These are phyloP conservation scores for Alligator sinensis DNA, from an alignment of 2,113 vertebrate species.

Conservation along the genomic window DNA sequence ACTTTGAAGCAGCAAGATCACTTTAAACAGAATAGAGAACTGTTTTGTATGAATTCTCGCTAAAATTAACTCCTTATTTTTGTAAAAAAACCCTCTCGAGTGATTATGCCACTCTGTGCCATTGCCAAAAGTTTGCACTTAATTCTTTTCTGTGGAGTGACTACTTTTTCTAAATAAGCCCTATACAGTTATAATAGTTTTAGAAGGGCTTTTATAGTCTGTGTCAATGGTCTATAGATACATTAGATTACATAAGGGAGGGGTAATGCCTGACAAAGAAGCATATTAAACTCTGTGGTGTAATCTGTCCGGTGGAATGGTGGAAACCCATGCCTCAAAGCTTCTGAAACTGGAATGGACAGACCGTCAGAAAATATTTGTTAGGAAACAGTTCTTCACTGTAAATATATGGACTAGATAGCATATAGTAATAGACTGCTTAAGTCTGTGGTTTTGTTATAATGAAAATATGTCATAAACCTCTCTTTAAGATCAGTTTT, in stretches of 20 bases:
- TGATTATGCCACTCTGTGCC: background rate
- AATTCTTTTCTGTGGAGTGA: background rate
- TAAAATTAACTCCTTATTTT: conserved; percentile 49
- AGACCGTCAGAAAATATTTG: background rate
- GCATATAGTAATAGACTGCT: background rate
- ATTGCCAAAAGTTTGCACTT: conserved; percentile 40
- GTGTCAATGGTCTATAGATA: background rate
- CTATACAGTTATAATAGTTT: background rate
- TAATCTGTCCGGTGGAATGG: background rate
- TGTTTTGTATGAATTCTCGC: conserved; percentile 3
- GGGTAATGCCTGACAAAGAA: background rate
- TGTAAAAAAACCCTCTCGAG: conserved; percentile 8
- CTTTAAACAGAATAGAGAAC: conserved; percentile 41
- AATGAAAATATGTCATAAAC: background rate
- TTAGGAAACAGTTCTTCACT: background rate
- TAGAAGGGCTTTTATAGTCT: background rate
- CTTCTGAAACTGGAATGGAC: background rate
- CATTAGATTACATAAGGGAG: background rate
- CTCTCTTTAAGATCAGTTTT: background rate
- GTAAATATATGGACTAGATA: background rate
- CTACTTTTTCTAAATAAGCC: background rate
- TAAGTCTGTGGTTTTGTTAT: background rate
- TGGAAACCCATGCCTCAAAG: background rate
- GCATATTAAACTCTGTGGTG: background rate
- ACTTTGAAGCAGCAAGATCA: conserved; percentile 7